These are phyloP conservation scores for Varanus salvator DNA, from an alignment of 2,113 vertebrate genomes.

Conservation along the genomic window DNA sequence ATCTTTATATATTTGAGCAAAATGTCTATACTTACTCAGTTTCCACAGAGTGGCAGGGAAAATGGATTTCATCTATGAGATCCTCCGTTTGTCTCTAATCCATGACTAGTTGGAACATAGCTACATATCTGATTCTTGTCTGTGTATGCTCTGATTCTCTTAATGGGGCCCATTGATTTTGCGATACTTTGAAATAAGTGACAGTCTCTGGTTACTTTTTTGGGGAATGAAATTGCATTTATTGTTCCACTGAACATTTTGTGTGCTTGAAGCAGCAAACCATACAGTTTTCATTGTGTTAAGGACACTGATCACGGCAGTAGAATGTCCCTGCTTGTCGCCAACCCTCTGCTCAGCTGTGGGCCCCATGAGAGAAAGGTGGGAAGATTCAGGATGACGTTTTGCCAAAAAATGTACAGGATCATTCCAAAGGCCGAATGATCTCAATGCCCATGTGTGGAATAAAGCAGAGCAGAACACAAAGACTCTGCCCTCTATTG, in stretches of 20 bases:
- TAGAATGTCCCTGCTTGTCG: background rate
- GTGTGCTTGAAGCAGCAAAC: background rate
- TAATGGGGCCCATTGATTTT: background rate
- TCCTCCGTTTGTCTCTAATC: conserved; percentile 16
- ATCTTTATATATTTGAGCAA: background rate
- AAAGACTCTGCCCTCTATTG: background rate
- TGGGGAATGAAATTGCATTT: background rate
- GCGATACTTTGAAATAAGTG: background rate
- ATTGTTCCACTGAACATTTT: background rate
- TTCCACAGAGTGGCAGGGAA: background rate
- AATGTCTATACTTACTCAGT: background rate
- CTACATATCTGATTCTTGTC: conserved; percentile 19
- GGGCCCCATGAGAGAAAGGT: background rate
- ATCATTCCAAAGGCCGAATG: background rate
- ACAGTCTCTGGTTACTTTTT: background rate
- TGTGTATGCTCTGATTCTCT: conserved; percentile 36
- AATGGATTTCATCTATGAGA: background rate
- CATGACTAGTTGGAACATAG: background rate
- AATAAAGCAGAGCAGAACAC: background rate
- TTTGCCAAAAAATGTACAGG: background rate
- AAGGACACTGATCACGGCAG: background rate
- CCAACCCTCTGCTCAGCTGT: background rate
- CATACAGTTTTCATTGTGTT: background rate
- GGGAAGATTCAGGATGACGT: background rate
- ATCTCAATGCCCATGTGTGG: background rate